A percentile compares a stretch with the other conserved stretches of the same genome.
These are phyloP conservation scores for Helicoverpa assulta DNA, from an alignment of 2,888 invertebrate species.

Conservation along the genomic window DNA sequence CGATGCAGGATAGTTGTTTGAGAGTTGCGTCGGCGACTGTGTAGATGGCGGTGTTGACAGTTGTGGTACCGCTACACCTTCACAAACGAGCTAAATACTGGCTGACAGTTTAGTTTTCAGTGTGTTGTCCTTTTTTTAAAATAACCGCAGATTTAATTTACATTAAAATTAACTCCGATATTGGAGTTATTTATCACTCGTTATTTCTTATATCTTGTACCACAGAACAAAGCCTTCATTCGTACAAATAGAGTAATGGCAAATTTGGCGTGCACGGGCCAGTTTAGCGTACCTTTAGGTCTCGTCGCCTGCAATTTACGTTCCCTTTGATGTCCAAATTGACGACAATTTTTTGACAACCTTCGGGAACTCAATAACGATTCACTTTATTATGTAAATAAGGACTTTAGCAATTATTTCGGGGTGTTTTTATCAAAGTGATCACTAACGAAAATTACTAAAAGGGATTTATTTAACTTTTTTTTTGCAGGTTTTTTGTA, in stretches of 20 bases:
- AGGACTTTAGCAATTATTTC: slow-evolving; percentile 47
- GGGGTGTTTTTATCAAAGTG: slow-evolving; percentile 43
- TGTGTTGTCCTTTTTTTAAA: no score
- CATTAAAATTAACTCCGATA: no score
- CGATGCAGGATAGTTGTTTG: no score
- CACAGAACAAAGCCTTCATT: slow-evolving; percentile 59
- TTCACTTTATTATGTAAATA: slow-evolving; percentile 54
- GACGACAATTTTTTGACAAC: slow-evolving; percentile 52
- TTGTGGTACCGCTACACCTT: no score
- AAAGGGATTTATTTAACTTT: slow-evolving; percentile 8
- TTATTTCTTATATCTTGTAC: slow-evolving; percentile 29
- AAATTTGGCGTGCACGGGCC: slow-evolving; percentile 61
- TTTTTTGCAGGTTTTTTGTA: background rate
- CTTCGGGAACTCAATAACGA: slow-evolving; percentile 47
- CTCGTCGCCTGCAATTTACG: slow-evolving; percentile 53
- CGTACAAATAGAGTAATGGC: slow-evolving; percentile 65
- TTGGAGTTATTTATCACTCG: background rate
- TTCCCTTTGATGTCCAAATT: slow-evolving; percentile 59
- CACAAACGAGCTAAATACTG: no score
- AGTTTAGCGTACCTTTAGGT: slow-evolving; percentile 58
- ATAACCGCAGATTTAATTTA: no score
- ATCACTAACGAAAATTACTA: slow-evolving; percentile 10
- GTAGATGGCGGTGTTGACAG: no score
- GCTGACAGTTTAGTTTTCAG: no score
- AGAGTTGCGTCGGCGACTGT: no score